A percentile compares a stretch with the other conserved stretches of the same genome.
Conservation (phyloP, 1,140 invertebrate species). For the Cotesia vestalis region DNA sequence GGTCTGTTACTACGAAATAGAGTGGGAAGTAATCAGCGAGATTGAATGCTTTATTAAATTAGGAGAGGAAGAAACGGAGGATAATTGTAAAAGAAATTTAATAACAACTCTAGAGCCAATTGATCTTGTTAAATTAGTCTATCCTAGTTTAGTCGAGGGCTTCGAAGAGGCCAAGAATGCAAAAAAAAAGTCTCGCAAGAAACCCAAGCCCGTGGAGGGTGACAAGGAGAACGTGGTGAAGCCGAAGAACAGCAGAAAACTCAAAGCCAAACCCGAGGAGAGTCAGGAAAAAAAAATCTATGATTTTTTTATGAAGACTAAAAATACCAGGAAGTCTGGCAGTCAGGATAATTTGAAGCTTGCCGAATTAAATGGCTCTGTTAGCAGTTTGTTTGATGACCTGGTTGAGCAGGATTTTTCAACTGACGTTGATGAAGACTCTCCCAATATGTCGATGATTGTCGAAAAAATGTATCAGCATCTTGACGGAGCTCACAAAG, state of each 20-base stretch:
- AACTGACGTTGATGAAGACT: conserved; percentile 22
- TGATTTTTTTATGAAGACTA: conserved; percentile 22
- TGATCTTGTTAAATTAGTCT: conserved; percentile 3
- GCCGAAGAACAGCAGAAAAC: neutral
- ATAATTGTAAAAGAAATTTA: conserved; percentile 56
- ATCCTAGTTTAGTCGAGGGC: conserved; percentile 37
- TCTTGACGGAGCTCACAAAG: conserved; percentile 36
- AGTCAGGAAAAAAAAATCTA: conserved; percentile 30
- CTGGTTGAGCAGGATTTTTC: conserved; percentile 15
- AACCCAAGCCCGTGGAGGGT: conserved; percentile 23
- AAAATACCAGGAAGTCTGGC: conserved; percentile 25
- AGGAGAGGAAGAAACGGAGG: conserved; percentile 54
- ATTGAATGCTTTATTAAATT: conserved; percentile 68
- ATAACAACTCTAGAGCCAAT: conserved; percentile 44
- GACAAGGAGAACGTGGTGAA: conserved; percentile 7
- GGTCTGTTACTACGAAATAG: conserved; percentile 75
- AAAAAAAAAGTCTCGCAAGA: conserved; percentile 30
- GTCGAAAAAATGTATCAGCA: conserved; percentile 50
- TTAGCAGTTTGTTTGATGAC: neutral
- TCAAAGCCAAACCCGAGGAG: neutral
- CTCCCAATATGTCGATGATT: conserved; percentile 14
- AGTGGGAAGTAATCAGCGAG: conserved; percentile 69
- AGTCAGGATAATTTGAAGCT: conserved; percentile 46
- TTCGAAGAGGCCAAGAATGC: conserved; percentile 49
- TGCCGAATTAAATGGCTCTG: neutral